Percentiles rank a stretch among this genome's conserved stretches.
These are phyloP conservation scores for Andricus quercusramuli DNA, from an alignment of 2,888 invertebrate species.

Conservation along the genomic window DNA sequence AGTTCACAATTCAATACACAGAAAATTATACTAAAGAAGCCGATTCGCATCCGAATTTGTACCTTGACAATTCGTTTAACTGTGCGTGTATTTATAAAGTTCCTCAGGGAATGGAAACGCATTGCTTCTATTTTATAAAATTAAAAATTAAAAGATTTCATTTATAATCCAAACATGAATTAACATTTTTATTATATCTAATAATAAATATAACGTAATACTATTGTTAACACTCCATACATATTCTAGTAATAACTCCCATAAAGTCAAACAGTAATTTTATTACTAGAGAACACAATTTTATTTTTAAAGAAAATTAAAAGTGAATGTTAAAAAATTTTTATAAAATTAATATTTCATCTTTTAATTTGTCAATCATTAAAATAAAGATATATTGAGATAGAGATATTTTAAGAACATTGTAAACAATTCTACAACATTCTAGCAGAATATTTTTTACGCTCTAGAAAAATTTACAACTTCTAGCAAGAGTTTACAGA, in stretches of 20 bases:
- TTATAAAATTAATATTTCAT: too few relatives aligned
- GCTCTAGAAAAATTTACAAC: too few relatives aligned
- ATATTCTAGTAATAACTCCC: not conserved
- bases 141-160: not conserved
- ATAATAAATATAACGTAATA: not conserved
- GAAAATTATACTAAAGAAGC: not conserved
- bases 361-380: too few relatives aligned
- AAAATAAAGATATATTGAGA: too few relatives aligned
- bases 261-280: not conserved
- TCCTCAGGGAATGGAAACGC: constrained; percentile 24
- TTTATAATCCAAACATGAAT: not conserved
- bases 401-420: too few relatives aligned
- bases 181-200: not conserved
- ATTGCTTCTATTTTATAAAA: not conserved
- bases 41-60: constrained; percentile 7
- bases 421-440: too few relatives aligned
- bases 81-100: constrained; percentile 20
- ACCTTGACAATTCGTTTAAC: constrained; percentile 25
- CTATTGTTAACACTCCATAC: not conserved
- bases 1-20: constrained; percentile 2
- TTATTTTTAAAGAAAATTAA: not conserved
- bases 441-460: too few relatives aligned
- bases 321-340: not conserved
- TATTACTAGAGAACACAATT: not conserved
- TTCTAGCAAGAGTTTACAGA: too few relatives aligned